These are phyloP conservation scores for Chrysina gloriosa DNA, from an alignment of 2,888 invertebrate species.

Conservation along the genomic window DNA sequence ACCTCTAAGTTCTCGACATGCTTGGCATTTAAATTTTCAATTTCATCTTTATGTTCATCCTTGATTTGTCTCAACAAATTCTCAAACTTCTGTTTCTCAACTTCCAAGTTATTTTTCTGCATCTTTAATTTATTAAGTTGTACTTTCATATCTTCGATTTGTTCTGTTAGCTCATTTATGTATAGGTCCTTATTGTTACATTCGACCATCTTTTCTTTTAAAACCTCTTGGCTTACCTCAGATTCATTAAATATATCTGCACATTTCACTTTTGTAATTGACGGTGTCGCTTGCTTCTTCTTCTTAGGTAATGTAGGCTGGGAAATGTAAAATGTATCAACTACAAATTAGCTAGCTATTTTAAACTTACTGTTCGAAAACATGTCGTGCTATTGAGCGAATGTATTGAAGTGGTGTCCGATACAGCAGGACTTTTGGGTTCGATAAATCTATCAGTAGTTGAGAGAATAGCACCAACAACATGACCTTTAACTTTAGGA, in stretches of 20 bases:
- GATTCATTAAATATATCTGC: constrained; percentile 25
- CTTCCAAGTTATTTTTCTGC: constrained; percentile 61
- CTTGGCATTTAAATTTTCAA: constrained; percentile 14
- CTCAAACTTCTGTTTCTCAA: constrained; percentile 61
- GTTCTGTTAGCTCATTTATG: constrained; percentile 66
- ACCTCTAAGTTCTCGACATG: neutral
- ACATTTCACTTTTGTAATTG: constrained; percentile 39
- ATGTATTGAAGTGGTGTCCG: constrained; percentile 52
- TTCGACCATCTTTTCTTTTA: constrained; percentile 69
- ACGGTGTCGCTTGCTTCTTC: constrained; percentile 49
- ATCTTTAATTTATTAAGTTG: constrained; percentile 63
- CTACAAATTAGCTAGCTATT: neutral
- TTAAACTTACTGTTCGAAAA: constrained; percentile 62
- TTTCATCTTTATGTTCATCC: constrained; percentile 65
- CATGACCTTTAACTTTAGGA: constrained; percentile 29
- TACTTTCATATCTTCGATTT: constrained; percentile 67
- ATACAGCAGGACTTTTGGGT: constrained; percentile 60
- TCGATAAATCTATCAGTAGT: constrained; percentile 62
- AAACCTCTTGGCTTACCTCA: constrained; percentile 56
- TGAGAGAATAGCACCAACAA: constrained; percentile 62
- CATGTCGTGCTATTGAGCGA: constrained; percentile 54
- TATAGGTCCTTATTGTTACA: constrained; percentile 68
- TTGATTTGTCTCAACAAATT: constrained; percentile 53
- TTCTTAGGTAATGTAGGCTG: constrained; percentile 52
- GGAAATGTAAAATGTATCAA: constrained; percentile 6